These are phyloP conservation scores for Glyptemys insculpta DNA, from an alignment of 2,797 vertebrate species.

Conservation along the genomic window DNA sequence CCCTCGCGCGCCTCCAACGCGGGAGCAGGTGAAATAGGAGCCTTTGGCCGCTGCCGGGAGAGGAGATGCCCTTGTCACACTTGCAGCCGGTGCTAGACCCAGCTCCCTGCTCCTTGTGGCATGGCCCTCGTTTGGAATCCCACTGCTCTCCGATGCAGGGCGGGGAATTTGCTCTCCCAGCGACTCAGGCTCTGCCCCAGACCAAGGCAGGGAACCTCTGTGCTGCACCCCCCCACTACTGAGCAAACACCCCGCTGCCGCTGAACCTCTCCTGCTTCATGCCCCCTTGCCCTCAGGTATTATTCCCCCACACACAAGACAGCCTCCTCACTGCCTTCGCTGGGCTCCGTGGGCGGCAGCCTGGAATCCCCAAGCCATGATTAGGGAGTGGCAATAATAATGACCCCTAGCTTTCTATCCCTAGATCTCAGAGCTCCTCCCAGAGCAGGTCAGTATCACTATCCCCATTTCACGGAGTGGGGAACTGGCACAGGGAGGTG, in stretches of 20 bases:
- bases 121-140: not conserved
- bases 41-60: conserved; percentile 73
- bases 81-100: not conserved
- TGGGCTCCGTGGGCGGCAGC: not conserved
- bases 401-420: not conserved
- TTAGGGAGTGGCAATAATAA: not conserved
- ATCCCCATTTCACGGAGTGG: not conserved
- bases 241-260: not conserved
- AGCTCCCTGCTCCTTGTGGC: not conserved
- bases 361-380: not conserved
- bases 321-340: not conserved
- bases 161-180: not conserved
- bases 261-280: not conserved
- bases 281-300: not conserved
- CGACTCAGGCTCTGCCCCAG: not conserved
- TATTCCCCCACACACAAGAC: not conserved
- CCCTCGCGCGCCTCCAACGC: conserved; percentile 83
- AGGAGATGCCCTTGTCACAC: not conserved
- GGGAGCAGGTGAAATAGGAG: conserved; percentile 86
- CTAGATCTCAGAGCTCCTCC: not conserved
- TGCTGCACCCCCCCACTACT: too few species aligned
- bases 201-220: not conserved
- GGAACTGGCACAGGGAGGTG: not conserved
- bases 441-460: not conserved
- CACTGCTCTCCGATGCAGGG: not conserved